phyloP scores from a whole-genome alignment of 2,888 invertebrate species.

The Brenthis daphne region DNA sequence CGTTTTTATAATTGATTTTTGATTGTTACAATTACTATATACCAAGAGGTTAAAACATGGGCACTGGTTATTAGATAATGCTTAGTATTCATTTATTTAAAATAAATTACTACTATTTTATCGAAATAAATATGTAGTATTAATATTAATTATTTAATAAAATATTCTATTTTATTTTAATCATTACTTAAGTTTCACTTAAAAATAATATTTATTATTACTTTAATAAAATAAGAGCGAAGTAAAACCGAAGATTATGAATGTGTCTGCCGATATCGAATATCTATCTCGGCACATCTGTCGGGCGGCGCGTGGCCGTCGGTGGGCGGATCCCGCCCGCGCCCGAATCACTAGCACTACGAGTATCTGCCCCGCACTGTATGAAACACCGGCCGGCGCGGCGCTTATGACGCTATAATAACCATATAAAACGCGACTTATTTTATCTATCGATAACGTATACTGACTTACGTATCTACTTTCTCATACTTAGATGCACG shows the following conservation, averaged over 20 bases:
- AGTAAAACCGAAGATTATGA: slow-evolving; percentile 78
- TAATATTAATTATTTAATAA: too few species aligned
- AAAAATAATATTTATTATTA: slow-evolving; percentile 47
- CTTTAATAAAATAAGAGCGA: slow-evolving; percentile 77
- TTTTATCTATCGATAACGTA: slow-evolving; percentile 80
- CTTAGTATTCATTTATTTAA: too few species aligned
- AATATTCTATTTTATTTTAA: too few species aligned
- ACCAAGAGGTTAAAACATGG: too few species aligned
- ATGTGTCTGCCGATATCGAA: slow-evolving; percentile 81
- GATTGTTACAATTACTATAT: neutral
- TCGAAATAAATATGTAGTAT: too few species aligned
- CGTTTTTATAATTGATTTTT: slow-evolving; percentile 12
- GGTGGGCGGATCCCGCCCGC: slow-evolving; percentile 59
- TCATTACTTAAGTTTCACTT: too few species aligned
- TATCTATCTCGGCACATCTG: slow-evolving; percentile 79
- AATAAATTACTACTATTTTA: too few species aligned
- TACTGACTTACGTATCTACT: slow-evolving; percentile 65
- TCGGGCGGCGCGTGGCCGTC: slow-evolving; percentile 77
- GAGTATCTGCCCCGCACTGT: slow-evolving; percentile 75
- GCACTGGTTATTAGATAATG: too few species aligned
- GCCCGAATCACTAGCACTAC: slow-evolving; percentile 67
- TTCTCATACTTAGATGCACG: neutral
- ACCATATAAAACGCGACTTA: slow-evolving; percentile 82
- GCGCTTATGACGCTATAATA: slow-evolving; percentile 82
- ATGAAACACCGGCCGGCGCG: slow-evolving; percentile 79